Conservation (phyloP, 2,113 vertebrate genomes). For the Chunga burmeisteri region DNA sequence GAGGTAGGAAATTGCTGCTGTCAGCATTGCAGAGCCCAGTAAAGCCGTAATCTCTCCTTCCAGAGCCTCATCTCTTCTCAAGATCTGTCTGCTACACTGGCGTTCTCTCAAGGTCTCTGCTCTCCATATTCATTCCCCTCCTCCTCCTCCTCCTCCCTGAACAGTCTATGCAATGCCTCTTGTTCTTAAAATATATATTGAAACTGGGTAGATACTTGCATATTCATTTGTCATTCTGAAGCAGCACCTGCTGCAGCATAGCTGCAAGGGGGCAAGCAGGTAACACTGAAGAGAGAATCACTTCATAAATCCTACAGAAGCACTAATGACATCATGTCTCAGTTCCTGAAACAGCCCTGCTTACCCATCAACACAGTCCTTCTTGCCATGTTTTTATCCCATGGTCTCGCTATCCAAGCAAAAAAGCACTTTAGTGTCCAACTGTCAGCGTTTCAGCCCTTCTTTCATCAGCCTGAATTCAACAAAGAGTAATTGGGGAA, state of each 20-base stretch:
- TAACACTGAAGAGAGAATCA: background rate
- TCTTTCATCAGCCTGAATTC: background rate
- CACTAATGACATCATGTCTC: background rate
- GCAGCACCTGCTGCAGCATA: background rate
- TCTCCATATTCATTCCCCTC: background rate
- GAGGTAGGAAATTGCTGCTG: background rate
- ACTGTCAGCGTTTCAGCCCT: background rate
- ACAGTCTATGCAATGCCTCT: background rate
- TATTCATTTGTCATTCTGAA: background rate
- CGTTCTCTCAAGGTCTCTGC: background rate
- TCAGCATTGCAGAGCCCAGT: background rate
- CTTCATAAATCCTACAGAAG: background rate
- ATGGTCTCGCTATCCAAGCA: background rate
- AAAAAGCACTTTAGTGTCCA: background rate
- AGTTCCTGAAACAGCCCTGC: background rate
- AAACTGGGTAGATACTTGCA: background rate
- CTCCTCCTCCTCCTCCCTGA: background rate
- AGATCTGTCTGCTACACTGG: background rate
- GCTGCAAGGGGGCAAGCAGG: background rate
- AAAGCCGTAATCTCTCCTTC: background rate
- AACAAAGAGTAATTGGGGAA: background rate
- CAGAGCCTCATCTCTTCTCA: background rate
- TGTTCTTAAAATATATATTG: background rate
- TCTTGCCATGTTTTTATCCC: background rate
- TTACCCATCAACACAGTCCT: background rate